Evolutionary conservation across 2,113 vertebrate genomes (phyloP).

Genomic region (Lamprotornis superbus): DNA sequence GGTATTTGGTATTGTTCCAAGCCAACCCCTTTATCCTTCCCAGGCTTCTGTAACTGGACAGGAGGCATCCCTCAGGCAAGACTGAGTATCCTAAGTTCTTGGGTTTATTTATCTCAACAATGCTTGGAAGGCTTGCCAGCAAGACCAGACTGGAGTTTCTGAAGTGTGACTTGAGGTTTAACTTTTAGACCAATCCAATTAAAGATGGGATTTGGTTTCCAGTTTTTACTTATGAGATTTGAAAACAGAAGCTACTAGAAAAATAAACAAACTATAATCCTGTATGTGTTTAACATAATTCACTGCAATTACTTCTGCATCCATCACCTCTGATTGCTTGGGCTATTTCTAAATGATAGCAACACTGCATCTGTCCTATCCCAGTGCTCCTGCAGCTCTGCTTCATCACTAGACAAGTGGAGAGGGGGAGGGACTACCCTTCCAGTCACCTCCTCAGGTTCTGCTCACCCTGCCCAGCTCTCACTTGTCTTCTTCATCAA

Average conservation of each 20-base stretch:
- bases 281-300: neutral
- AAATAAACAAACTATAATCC: neutral
- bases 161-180: neutral
- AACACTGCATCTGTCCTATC: rapidly evolving
- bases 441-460: neutral
- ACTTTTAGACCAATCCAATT: neutral
- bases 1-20: neutral
- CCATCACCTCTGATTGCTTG: neutral
- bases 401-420: rapidly evolving
- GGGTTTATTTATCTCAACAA: neutral
- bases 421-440: neutral
- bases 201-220: neutral
- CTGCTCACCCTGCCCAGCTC: neutral
- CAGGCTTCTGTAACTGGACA: neutral
- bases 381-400: rapidly evolving
- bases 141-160: neutral
- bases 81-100: rapidly evolving
- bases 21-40: neutral
- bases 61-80: neutral
- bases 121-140: neutral
- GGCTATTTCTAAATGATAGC: neutral
- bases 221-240: neutral
- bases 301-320: neutral
- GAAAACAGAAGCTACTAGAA: neutral
- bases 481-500: neutral